Conservation (phyloP, 2,113 vertebrate genomes). For the Vireo altiloquus region DNA sequence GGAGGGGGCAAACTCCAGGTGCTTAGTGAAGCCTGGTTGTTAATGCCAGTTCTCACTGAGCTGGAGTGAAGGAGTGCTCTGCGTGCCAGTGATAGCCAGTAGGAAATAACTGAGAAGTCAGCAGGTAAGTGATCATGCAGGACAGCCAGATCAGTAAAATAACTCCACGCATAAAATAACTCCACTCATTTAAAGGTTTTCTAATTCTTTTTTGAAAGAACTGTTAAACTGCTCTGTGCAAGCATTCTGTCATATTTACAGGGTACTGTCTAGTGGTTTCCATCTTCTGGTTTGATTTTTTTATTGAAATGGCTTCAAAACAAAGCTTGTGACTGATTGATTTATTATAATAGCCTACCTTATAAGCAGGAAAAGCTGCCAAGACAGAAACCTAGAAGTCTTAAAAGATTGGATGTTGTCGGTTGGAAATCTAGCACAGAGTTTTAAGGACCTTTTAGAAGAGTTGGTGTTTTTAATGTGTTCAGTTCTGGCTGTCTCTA, state of each 20-base stretch:
- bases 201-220: not conserved
- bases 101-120: not conserved
- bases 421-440: not conserved
- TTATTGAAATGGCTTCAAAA: not conserved
- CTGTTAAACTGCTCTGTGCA: not conserved
- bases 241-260: not conserved
- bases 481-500: not conserved
- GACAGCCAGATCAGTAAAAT: not conserved
- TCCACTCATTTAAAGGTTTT: not conserved
- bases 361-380: accelerated
- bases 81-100: not conserved
- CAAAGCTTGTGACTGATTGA: not conserved
- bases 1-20: not conserved
- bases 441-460: not conserved
- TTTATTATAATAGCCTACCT: not conserved
- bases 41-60: not conserved
- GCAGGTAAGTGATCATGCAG: not conserved
- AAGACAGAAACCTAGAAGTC: not conserved
- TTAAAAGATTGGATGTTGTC: not conserved
- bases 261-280: not conserved
- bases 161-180: not conserved
- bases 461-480: not conserved
- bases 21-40: not conserved
- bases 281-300: not conserved
- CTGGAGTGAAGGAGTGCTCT: not conserved